These are phyloP conservation scores for Nebria ingens DNA, from an alignment of 1,140 invertebrate genomes.

Conservation along the genomic window DNA sequence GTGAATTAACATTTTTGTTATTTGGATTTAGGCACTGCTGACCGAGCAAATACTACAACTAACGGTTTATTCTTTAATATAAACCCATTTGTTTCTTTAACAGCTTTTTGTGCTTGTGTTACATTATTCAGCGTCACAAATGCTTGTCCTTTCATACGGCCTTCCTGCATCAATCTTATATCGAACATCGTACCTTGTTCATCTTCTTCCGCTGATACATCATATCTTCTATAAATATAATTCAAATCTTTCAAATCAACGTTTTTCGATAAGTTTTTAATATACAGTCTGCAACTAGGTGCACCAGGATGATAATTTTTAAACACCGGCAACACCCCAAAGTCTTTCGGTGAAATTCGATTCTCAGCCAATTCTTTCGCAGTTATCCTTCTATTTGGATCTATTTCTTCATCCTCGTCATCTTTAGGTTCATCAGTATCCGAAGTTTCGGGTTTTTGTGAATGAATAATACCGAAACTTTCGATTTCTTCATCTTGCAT, in stretches of 20 bases:
- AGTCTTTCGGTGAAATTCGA: constrained; percentile 60
- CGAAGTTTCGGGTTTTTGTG: constrained; percentile 29
- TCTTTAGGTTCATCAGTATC: constrained; percentile 28
- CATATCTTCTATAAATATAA: constrained; percentile 66
- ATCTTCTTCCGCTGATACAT: constrained; percentile 34
- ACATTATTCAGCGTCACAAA: constrained; percentile 75
- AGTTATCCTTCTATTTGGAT: constrained; percentile 43
- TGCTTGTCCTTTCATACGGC: constrained; percentile 92
- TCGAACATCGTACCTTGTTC: constrained; percentile 54
- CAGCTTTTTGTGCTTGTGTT: constrained; percentile 59
- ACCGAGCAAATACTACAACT: constrained; percentile 80
- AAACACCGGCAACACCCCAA: constrained; percentile 68
- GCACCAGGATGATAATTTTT: constrained; percentile 78
- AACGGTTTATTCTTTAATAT: constrained; percentile 81
- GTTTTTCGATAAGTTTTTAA: constrained; percentile 85
- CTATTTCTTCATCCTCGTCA: constrained; percentile 29
- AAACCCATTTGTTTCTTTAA: constrained; percentile 82
- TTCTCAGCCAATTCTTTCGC: constrained; percentile 56
- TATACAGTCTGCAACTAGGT: constrained; percentile 73
- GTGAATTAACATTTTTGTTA: too few relatives aligned
- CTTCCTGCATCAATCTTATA: constrained; percentile 86
- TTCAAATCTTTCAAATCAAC: constrained; percentile 65
- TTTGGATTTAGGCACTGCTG: constrained; percentile 12
- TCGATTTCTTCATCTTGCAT: constrained; percentile 21
- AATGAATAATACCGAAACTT: constrained; percentile 41